These are phyloP conservation scores for Copidosoma aretas DNA, from an alignment of 2,888 invertebrate genomes.

Conservation along the genomic window DNA sequence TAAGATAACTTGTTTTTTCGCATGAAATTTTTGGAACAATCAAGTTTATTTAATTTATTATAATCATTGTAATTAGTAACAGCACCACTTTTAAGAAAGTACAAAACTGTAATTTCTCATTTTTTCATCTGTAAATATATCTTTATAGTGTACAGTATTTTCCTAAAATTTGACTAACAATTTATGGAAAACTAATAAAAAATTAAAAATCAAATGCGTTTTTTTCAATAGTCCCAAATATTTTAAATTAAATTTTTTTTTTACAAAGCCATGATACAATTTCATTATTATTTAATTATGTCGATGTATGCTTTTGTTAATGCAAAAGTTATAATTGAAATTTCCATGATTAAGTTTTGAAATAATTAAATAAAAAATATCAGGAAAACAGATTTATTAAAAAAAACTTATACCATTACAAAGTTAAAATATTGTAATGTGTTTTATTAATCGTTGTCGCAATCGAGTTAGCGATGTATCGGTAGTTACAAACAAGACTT, in stretches of 20 bases:
- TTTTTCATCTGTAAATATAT: not conserved
- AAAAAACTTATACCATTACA: conserved; percentile 15
- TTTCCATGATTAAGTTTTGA: too few relatives aligned
- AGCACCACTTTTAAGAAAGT: not conserved
- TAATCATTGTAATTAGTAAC: not conserved
- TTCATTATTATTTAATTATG: too few relatives aligned
- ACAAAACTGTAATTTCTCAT: not conserved
- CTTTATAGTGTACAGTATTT: not conserved
- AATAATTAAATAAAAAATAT: too few relatives aligned
- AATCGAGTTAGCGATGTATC: conserved; percentile 21
- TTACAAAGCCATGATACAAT: too few relatives aligned
- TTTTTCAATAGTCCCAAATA: too few relatives aligned
- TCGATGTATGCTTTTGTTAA: too few relatives aligned
- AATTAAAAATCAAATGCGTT: too few relatives aligned
- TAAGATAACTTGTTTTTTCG: not conserved
- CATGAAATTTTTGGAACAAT: not conserved
- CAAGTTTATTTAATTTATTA: not conserved
- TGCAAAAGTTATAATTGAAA: too few relatives aligned
- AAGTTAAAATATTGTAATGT: conserved; percentile 33
- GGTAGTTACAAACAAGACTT: conserved; percentile 38
- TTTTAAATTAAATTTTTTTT: too few relatives aligned
- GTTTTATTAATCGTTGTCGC: conserved; percentile 35
- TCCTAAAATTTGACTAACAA: not conserved
- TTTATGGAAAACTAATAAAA: too few relatives aligned
- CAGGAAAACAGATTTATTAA: not conserved